A percentile compares a stretch with the other conserved stretches of the same genome.
These are phyloP conservation scores for Epirrhoe tristata DNA, from an alignment of 2,888 invertebrate species.

Conservation along the genomic window DNA sequence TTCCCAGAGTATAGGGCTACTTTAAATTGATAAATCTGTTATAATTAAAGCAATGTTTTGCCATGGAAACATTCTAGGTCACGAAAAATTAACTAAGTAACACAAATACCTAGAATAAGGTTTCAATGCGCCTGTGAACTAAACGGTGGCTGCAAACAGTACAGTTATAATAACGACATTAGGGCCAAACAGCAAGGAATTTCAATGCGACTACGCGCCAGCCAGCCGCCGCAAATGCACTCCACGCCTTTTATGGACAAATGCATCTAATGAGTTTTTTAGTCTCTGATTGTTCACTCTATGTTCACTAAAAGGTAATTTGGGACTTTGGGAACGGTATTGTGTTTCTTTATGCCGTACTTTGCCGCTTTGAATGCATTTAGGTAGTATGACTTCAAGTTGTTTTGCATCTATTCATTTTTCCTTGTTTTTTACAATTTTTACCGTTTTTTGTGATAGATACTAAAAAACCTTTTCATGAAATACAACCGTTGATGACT, in stretches of 20 bases:
- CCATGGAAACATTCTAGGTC: slow-evolving; percentile 8
- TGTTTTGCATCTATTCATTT: not conserved
- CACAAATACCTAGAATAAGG: slow-evolving; percentile 20
- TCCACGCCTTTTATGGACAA: slow-evolving; percentile 35
- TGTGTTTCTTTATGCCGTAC: slow-evolving; percentile 4
- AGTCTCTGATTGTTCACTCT: slow-evolving; percentile 17
- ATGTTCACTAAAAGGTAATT: slow-evolving; percentile 12
- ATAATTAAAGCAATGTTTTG: not conserved
- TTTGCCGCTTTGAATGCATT: slow-evolving; percentile 4
- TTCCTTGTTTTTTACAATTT: not conserved
- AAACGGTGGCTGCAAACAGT: slow-evolving; percentile 43
- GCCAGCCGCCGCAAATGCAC: slow-evolving; percentile 40
- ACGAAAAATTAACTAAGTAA: slow-evolving; percentile 9
- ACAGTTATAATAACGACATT: slow-evolving; percentile 67
- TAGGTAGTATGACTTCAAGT: not conserved
- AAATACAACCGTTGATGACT: no score
- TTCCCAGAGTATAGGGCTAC: not conserved
- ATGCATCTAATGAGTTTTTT: slow-evolving; percentile 39
- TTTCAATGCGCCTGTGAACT: slow-evolving; percentile 27
- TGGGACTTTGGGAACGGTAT: not conserved
- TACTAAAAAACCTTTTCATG: no score
- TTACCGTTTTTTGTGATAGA: no score
- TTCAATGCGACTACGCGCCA: slow-evolving; percentile 50
- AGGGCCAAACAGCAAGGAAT: slow-evolving; percentile 59
- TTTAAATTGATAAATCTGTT: not conserved